These are phyloP conservation scores for Spodoptera litura DNA, from an alignment of 1,140 invertebrate genomes.

Conservation along the genomic window DNA sequence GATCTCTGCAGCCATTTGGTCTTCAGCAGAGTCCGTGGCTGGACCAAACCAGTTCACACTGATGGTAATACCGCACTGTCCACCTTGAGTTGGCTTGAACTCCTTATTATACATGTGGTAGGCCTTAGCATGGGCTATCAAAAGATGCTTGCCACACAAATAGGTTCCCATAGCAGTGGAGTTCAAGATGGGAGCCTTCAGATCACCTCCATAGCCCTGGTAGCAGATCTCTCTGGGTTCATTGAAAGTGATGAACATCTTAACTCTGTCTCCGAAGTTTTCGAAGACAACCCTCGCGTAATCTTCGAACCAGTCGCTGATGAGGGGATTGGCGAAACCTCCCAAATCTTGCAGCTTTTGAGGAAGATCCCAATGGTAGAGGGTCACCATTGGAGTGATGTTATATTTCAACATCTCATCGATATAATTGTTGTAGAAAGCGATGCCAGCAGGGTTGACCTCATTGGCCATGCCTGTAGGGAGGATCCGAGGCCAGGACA, in stretches of 20 bases:
- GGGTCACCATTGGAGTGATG: slow-evolving; percentile 77
- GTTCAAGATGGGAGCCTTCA: slow-evolving; percentile 72
- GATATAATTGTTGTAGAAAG: slow-evolving; percentile 88
- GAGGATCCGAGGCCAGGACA: slow-evolving; percentile 79
- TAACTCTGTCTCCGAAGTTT: slow-evolving; percentile 84
- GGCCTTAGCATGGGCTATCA: slow-evolving; percentile 86
- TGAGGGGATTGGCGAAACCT: slow-evolving; percentile 68
- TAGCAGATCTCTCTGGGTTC: slow-evolving; percentile 78
- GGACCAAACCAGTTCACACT: slow-evolving; percentile 87
- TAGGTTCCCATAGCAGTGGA: slow-evolving; percentile 79
- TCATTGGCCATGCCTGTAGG: slow-evolving; percentile 85
- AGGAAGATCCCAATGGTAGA: slow-evolving; percentile 77
- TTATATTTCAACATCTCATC: slow-evolving; percentile 78
- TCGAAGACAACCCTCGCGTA: slow-evolving; percentile 84
- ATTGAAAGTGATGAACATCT: slow-evolving; percentile 85
- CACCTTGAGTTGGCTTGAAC: slow-evolving; percentile 70
- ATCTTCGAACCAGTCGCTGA: slow-evolving; percentile 86
- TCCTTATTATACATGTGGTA: slow-evolving; percentile 78
- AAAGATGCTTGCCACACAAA: slow-evolving; percentile 83
- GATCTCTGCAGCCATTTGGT: slow-evolving; percentile 84
- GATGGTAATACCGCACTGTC: slow-evolving; percentile 87
- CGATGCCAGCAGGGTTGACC: slow-evolving; percentile 83
- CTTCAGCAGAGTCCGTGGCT: slow-evolving; percentile 73
- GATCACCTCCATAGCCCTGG: slow-evolving; percentile 66
- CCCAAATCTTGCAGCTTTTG: slow-evolving; percentile 75